Evolutionary conservation across 1,140 invertebrate genomes (phyloP).

Genomic region (Sarcophaga bullata): DNA sequence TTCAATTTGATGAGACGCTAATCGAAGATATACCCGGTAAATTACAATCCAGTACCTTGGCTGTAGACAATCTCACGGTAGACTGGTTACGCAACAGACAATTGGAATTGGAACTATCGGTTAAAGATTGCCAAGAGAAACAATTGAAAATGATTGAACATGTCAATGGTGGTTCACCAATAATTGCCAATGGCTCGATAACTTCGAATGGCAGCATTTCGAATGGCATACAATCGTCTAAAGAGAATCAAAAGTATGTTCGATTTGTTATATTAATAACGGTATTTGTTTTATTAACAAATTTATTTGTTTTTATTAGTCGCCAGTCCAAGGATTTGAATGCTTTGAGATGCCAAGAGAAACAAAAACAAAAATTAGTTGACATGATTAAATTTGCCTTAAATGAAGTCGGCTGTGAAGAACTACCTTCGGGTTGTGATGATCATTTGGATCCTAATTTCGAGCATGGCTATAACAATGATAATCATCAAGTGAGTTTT

Average conservation of each 20-base stretch:
- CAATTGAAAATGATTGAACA: slow-evolving; percentile 69
- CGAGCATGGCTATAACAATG: slow-evolving; percentile 63
- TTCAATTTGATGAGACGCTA: slow-evolving; percentile 85
- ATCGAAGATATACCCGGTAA: slow-evolving; percentile 86
- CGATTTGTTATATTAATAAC: background rate
- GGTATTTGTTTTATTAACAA: background rate
- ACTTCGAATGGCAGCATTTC: slow-evolving; percentile 62
- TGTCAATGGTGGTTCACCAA: slow-evolving; percentile 60
- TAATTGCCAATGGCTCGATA: slow-evolving; percentile 62
- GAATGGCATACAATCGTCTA: slow-evolving; percentile 66
- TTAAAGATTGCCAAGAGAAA: slow-evolving; percentile 77
- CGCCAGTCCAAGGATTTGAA: slow-evolving; percentile 68
- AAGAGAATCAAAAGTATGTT: slow-evolving; percentile 62
- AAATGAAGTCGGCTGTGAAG: slow-evolving; percentile 85
- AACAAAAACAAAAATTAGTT: slow-evolving; percentile 81
- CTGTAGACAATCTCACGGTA: slow-evolving; percentile 90
- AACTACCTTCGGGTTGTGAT: slow-evolving; percentile 86
- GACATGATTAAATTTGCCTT: slow-evolving; percentile 85
- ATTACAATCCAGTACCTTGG: slow-evolving; percentile 82
- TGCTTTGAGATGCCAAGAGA: slow-evolving; percentile 79
- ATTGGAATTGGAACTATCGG: slow-evolving; percentile 77
- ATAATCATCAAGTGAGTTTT: slow-evolving; percentile 60
- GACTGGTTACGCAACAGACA: slow-evolving; percentile 84
- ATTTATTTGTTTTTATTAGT: slow-evolving; percentile 44
- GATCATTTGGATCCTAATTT: slow-evolving; percentile 70